Evolutionary conservation across 2,797 vertebrate species (phyloP).

Genomic region (Emydoidea blandingii): DNA sequence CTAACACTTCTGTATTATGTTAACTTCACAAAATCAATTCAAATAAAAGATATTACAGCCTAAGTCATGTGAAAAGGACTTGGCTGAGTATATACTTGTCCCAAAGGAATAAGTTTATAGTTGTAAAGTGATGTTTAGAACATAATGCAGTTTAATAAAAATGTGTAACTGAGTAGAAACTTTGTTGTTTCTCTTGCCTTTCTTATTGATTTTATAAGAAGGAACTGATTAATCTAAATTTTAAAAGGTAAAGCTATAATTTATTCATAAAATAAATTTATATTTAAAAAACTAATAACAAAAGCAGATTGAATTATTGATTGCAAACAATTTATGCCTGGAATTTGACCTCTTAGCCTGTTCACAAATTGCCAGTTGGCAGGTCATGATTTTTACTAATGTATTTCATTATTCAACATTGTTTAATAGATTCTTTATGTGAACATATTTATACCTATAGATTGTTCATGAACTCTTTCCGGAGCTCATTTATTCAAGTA

Average conservation of each 20-base stretch:
- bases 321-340: slow-evolving; percentile 15
- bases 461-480: background rate
- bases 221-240: slow-evolving; percentile 29
- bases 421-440: background rate
- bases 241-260: slow-evolving; percentile 1
- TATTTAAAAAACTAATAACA: background rate
- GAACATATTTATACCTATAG: background rate
- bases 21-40: background rate
- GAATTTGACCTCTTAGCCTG: background rate
- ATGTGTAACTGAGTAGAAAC: background rate
- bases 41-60: background rate
- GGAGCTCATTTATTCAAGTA: background rate
- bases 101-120: background rate
- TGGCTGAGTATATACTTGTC: background rate
- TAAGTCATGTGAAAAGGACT: background rate
- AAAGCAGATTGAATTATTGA: slow-evolving; percentile 42
- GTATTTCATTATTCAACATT: background rate
- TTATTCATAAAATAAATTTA: slow-evolving; percentile 10
- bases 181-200: background rate
- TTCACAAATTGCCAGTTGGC: slow-evolving; percentile 2
- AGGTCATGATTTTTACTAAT: slow-evolving; percentile 26
- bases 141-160: background rate
- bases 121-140: background rate
- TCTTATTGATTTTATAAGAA: slow-evolving; percentile 20
- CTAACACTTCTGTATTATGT: background rate